These are phyloP conservation scores for Nannobrachium achirus DNA, from an alignment of 2,113 vertebrate genomes.

Conservation along the genomic window DNA sequence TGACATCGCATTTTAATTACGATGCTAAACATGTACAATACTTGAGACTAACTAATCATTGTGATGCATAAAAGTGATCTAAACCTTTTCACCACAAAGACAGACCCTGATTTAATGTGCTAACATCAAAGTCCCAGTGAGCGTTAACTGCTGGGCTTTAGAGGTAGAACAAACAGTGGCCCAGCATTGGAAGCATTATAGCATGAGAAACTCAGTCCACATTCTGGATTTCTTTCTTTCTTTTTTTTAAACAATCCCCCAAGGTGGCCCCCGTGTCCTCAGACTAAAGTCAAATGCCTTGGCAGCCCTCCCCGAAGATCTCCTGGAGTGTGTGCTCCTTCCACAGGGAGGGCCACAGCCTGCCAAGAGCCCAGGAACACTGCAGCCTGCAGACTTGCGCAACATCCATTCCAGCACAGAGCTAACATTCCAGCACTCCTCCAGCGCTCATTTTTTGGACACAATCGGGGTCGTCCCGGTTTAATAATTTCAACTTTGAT, in stretches of 20 bases:
- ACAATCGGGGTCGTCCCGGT: not conserved
- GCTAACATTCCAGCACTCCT: not conserved
- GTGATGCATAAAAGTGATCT: too few relatives aligned
- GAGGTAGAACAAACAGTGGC: not conserved
- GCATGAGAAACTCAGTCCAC: conserved; percentile 4
- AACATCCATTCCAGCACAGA: conserved; percentile 17
- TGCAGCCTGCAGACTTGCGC: conserved; percentile 23
- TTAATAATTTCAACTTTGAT: not conserved
- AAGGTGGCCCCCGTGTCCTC: conserved; percentile 10
- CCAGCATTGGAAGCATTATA: conserved; percentile 20
- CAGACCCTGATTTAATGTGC: too few relatives aligned
- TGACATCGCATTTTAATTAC: too few relatives aligned
- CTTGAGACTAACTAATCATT: too few relatives aligned
- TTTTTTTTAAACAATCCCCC: not conserved
- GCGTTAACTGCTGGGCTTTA: not conserved
- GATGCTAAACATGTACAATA: too few relatives aligned
- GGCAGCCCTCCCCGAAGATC: conserved; percentile 18
- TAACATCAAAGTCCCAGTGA: not conserved
- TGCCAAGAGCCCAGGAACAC: conserved; percentile 20
- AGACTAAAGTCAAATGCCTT: conserved; percentile 27
- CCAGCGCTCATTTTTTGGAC: not conserved
- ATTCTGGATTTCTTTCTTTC: not conserved
- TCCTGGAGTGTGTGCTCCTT: conserved; percentile 17
- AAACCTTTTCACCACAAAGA: too few relatives aligned
- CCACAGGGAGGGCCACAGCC: conserved; percentile 24